phyloP scores from a whole-genome alignment of 2,113 vertebrate genomes.

The Gyps fulvus region DNA sequence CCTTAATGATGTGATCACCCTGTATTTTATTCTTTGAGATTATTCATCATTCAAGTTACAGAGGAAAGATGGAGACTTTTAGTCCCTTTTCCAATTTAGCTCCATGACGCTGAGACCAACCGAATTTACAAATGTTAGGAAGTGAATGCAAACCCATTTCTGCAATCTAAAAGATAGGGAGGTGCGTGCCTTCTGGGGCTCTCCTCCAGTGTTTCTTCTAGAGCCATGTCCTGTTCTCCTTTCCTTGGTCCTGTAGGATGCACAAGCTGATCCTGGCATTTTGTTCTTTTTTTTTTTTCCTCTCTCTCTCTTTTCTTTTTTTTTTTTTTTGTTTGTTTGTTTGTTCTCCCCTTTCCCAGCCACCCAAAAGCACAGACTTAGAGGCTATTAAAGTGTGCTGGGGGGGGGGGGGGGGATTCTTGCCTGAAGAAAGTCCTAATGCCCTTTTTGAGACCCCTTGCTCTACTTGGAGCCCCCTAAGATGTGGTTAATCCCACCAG shows the following conservation, averaged over 20 bases:
- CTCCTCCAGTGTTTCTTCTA: neutral
- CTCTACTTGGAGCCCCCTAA: neutral
- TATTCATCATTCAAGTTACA: neutral
- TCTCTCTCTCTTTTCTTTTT: rapidly evolving
- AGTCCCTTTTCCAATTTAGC: neutral
- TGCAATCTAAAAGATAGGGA: neutral
- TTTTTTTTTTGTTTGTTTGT: neutral
- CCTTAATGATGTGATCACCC: neutral
- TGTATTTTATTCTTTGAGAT: neutral
- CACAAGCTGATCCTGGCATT: neutral
- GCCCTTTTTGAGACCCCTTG: neutral
- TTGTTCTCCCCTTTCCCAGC: neutral
- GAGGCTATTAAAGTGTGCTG: neutral
- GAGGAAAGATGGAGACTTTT: neutral
- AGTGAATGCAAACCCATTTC: neutral
- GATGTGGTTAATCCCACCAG: neutral
- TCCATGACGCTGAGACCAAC: neutral
- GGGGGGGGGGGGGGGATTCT: neutral
- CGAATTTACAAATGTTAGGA: neutral
- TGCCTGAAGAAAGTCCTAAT: neutral
- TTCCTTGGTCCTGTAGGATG: neutral
- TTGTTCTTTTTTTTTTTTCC: rapidly evolving
- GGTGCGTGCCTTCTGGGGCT: neutral
- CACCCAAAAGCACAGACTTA: neutral
- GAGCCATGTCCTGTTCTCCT: neutral